phyloP scores from a whole-genome alignment of 1,140 invertebrate genomes.

The Anthonomus grandis region DNA sequence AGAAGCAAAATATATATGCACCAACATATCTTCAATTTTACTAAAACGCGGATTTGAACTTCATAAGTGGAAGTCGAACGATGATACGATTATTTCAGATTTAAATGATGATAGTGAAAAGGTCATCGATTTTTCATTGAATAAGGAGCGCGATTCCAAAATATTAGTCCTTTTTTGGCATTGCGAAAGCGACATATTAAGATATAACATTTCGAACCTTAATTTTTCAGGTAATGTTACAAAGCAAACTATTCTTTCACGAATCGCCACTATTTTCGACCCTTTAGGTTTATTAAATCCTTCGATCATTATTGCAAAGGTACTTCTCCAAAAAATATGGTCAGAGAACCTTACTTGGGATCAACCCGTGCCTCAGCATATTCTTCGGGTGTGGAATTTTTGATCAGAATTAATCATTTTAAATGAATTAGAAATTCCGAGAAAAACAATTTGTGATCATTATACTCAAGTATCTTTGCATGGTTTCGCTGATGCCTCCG shows the following conservation, averaged over 20 bases:
- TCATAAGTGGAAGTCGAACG: too few relatives aligned
- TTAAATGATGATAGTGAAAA: too few relatives aligned
- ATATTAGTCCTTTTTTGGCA: conserved; percentile 17
- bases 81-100: neutral
- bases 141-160: conserved; percentile 10
- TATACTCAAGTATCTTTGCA: neutral
- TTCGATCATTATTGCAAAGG: conserved; percentile 38
- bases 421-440: neutral
- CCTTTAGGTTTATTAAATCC: conserved; percentile 36
- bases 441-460: neutral
- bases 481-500: neutral
- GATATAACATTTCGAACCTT: too few relatives aligned
- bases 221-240: too few relatives aligned
- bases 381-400: conserved; percentile 14
- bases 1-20: conserved; percentile 19
- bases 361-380: conserved; percentile 32
- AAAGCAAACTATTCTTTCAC: conserved; percentile 27
- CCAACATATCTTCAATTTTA: too few relatives aligned
- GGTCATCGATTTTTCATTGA: too few relatives aligned
- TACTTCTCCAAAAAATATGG: conserved; percentile 44
- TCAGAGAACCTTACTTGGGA: conserved; percentile 40
- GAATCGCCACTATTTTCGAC: conserved; percentile 31
- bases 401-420: neutral
- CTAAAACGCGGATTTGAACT: too few relatives aligned
- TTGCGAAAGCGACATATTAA: conserved; percentile 1